Evolutionary conservation across 2,888 invertebrate species (phyloP).

Genomic region (Corythucha ciliata): DNA sequence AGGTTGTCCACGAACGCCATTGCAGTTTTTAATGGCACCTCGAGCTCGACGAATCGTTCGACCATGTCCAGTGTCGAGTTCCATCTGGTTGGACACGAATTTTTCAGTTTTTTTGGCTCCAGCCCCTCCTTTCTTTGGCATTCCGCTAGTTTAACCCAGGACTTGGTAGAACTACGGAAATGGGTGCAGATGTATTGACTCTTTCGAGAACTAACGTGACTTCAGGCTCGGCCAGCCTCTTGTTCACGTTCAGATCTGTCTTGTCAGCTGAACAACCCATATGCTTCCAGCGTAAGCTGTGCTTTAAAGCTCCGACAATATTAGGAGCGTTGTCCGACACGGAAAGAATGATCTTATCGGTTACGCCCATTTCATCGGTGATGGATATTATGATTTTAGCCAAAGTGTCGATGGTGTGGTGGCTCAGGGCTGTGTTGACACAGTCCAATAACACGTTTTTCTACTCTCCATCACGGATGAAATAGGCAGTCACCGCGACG

Average conservation of each 20-base stretch:
- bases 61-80: conserved; percentile 11
- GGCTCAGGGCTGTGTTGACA: background rate
- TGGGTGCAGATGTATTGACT: background rate
- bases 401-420: conserved; percentile 2
- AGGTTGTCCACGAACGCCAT: conserved; percentile 7
- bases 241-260: conserved; percentile 4
- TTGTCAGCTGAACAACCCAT: conserved; percentile 13
- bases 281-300: background rate
- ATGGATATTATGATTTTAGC: background rate
- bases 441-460: background rate
- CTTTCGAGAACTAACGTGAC: background rate
- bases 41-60: conserved; percentile 1
- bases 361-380: background rate
- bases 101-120: conserved; percentile 7
- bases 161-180: background rate
- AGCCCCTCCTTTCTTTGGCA: background rate
- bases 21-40: conserved; percentile 5
- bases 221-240: background rate
- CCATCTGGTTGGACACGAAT: conserved; percentile 17
- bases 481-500: conserved; percentile 3
- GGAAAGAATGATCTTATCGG: conserved; percentile 1
- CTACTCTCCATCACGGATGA: conserved; percentile 1
- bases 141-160: conserved; percentile 5
- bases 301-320: conserved; percentile 13
- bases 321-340: conserved; percentile 1